Evolutionary conservation across 1,140 invertebrate species (phyloP).

Genomic region (Goniozus legneri): DNA sequence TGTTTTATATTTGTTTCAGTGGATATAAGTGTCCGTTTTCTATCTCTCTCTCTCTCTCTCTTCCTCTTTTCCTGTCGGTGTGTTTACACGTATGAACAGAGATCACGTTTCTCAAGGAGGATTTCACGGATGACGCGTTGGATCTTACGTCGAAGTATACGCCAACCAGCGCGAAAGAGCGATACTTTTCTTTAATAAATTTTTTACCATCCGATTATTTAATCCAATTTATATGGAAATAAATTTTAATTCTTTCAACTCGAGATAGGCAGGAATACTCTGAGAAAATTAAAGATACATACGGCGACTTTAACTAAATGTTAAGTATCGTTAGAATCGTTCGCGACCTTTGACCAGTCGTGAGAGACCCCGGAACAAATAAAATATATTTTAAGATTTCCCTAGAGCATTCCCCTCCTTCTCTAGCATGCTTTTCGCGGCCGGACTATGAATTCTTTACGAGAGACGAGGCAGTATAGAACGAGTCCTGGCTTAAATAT

Average conservation of each 20-base stretch:
- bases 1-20: conserved; percentile 37
- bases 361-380: conserved; percentile 34
- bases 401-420: conserved; percentile 32
- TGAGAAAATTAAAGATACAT: too few relatives aligned
- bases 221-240: too few relatives aligned
- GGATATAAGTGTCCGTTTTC: neutral
- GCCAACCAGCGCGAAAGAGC: too few relatives aligned
- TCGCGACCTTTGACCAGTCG: conserved; percentile 40
- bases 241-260: too few relatives aligned
- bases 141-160: too few relatives aligned
- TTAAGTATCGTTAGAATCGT: too few relatives aligned
- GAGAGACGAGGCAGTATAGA: conserved; percentile 27
- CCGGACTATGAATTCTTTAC: conserved; percentile 28
- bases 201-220: too few relatives aligned
- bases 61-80: neutral
- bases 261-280: too few relatives aligned
- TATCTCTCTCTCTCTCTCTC: neutral
- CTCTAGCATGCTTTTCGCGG: too few relatives aligned
- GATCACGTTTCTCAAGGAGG: conserved; percentile 25
- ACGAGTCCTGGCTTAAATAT: conserved; percentile 44
- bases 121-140: conserved; percentile 24
- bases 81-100: too few relatives aligned
- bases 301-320: too few relatives aligned
- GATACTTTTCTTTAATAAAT: too few relatives aligned
- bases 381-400: conserved; percentile 52